Evolutionary conservation across 2,113 vertebrate genomes (phyloP).

Genomic region (Zapornia atra): DNA sequence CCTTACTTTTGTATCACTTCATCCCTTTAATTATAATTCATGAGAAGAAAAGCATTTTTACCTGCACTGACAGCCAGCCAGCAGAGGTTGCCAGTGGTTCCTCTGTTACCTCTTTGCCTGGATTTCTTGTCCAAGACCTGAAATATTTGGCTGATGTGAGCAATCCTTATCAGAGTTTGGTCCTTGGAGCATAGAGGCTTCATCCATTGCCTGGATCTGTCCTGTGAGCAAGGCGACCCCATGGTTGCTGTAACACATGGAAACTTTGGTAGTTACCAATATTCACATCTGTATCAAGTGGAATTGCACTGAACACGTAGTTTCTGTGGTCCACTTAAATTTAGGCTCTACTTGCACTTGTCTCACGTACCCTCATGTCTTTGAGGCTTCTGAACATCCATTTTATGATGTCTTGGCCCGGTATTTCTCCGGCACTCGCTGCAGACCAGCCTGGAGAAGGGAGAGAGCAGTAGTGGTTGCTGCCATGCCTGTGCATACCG

Average conservation of each 20-base stretch:
- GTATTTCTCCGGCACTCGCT: neutral
- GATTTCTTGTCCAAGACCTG: neutral
- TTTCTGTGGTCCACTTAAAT: neutral
- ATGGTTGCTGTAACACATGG: neutral
- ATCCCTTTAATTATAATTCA: neutral
- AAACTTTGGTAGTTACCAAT: neutral
- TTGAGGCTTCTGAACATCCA: fast-evolving
- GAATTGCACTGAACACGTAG: neutral
- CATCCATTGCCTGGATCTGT: neutral
- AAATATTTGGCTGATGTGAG: neutral
- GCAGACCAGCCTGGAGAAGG: fast-evolving
- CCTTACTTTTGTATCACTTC: neutral
- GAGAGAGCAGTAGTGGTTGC: neutral
- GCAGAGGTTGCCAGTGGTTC: slow-evolving; percentile 36
- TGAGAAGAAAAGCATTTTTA: neutral
- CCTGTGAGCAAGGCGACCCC: neutral
- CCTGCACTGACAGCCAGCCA: neutral
- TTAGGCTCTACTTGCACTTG: neutral
- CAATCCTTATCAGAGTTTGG: neutral
- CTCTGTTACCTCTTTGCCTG: neutral
- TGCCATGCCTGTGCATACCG: neutral
- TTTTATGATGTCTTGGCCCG: neutral
- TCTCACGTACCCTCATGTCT: fast-evolving
- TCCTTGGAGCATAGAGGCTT: neutral
- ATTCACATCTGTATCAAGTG: neutral